Evolutionary conservation across 2,888 invertebrate species (phyloP).

Genomic region (Adela reaumurella): DNA sequence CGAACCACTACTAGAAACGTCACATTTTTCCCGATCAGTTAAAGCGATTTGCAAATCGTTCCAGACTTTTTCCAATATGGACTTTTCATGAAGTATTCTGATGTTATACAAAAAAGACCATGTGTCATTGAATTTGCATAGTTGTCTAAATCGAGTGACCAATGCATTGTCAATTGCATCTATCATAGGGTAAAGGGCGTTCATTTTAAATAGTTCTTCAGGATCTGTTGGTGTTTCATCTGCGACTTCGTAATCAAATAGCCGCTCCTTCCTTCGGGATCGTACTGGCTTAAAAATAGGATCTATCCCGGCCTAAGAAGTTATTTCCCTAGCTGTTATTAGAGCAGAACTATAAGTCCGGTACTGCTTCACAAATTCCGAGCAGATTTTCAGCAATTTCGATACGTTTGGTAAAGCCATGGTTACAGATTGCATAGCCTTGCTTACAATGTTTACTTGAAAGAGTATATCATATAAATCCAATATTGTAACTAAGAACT

Average conservation of each 20-base stretch:
- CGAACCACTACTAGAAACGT: constrained; percentile 8
- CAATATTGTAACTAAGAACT: constrained; percentile 9
- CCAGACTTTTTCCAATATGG: constrained; percentile 10
- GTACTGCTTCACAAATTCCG: constrained; percentile 9
- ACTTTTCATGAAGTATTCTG: constrained; percentile 10
- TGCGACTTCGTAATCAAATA: constrained; percentile 5
- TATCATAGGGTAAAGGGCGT: constrained; percentile 7
- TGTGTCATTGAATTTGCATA: constrained; percentile 7
- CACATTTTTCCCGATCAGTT: constrained; percentile 10
- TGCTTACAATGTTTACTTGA: constrained; percentile 11
- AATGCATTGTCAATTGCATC: constrained; percentile 9
- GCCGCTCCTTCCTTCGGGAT: constrained; percentile 9
- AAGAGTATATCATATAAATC: constrained; percentile 11
- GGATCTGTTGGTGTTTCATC: constrained; percentile 6
- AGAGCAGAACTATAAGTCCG: constrained; percentile 3
- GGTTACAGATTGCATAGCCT: constrained; percentile 10
- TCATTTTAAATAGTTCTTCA: constrained; percentile 6
- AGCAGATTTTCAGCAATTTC: constrained; percentile 10
- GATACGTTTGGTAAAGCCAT: constrained; percentile 7
- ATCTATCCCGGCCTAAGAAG: not conserved
- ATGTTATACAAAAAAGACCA: constrained; percentile 10
- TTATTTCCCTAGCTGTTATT: constrained; percentile 9
- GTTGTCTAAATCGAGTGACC: constrained; percentile 6
- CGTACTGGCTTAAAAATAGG: constrained; percentile 6
- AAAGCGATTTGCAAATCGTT: constrained; percentile 10